These are phyloP conservation scores for Dryocosmus kuriphilus DNA, from an alignment of 2,888 invertebrate genomes.

Conservation along the genomic window DNA sequence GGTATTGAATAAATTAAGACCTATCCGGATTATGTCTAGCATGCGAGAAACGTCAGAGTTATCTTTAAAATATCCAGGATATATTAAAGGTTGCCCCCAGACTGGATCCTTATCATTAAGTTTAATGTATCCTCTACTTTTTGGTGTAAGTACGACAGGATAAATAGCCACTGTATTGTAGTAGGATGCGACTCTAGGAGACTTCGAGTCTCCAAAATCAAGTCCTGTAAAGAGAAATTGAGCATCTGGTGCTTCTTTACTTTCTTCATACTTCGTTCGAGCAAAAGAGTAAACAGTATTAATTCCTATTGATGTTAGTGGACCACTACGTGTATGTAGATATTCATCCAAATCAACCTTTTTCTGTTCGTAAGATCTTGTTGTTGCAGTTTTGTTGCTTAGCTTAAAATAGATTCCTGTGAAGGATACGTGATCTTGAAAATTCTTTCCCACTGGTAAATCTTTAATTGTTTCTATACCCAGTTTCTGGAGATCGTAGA, in stretches of 20 bases:
- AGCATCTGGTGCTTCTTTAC: conserved; percentile 81
- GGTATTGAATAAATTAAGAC: background rate
- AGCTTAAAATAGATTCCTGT: conserved; percentile 73
- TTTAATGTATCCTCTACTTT: conserved; percentile 78
- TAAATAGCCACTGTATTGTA: conserved; percentile 50
- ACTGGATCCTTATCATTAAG: conserved; percentile 87
- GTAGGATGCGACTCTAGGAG: conserved; percentile 82
- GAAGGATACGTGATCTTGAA: conserved; percentile 87
- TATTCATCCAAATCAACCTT: conserved; percentile 77
- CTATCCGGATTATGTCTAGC: background rate
- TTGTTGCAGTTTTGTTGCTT: conserved; percentile 64
- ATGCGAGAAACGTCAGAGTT: background rate
- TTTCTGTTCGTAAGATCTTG: conserved; percentile 65
- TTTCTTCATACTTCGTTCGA: conserved; percentile 80
- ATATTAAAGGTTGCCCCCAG: conserved; percentile 82
- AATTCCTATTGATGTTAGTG: conserved; percentile 78
- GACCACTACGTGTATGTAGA: conserved; percentile 78
- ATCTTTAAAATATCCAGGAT: conserved; percentile 69
- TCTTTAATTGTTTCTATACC: no score
- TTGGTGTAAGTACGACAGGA: conserved; percentile 82
- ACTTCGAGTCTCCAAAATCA: conserved; percentile 83
- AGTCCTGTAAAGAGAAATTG: conserved; percentile 71
- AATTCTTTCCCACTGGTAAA: conserved; percentile 88
- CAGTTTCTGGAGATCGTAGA: conserved; percentile 85
- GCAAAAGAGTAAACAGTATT: conserved; percentile 82